Evolutionary conservation across 2,888 invertebrate genomes (phyloP).

Genomic region (Laothoe populi): DNA sequence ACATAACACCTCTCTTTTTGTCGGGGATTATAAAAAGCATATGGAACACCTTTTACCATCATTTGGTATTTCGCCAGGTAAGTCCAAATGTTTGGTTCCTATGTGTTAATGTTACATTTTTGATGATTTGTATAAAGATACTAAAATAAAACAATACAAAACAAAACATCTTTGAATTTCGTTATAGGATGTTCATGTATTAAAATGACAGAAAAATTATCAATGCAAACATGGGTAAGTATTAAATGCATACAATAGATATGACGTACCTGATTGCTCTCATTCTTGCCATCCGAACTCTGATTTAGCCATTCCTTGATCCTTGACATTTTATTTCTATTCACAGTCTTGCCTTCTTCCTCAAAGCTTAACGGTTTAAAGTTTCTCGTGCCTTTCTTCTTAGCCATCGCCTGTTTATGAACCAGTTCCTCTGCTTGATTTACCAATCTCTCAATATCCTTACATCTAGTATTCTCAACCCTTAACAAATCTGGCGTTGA

Average conservation of each 20-base stretch:
- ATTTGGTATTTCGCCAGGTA: no score
- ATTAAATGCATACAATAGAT: neutral
- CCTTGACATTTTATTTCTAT: slow-evolving; percentile 86
- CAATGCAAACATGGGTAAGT: no score
- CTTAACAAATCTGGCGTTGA: slow-evolving; percentile 78
- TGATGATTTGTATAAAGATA: no score
- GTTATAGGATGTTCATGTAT: no score
- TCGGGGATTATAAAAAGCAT: no score
- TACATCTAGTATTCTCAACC: slow-evolving; percentile 79
- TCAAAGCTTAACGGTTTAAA: slow-evolving; percentile 83
- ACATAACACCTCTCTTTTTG: no score
- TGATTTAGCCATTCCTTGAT: slow-evolving; percentile 89
- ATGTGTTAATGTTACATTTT: no score
- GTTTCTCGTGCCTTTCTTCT: slow-evolving; percentile 73
- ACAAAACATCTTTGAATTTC: no score
- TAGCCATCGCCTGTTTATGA: slow-evolving; percentile 83
- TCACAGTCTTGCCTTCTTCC: slow-evolving; percentile 75
- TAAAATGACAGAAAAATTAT: no score
- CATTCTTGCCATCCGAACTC: slow-evolving; percentile 71
- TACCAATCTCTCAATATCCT: slow-evolving; percentile 90
- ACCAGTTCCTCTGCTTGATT: slow-evolving; percentile 93
- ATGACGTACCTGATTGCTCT: slow-evolving; percentile 68
- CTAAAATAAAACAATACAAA: no score
- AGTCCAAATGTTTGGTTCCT: no score
- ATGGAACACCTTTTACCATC: no score